Base-by-base conservation (phyloP, 2,888 invertebrate species). In the Drosophila ustulata region DNA sequence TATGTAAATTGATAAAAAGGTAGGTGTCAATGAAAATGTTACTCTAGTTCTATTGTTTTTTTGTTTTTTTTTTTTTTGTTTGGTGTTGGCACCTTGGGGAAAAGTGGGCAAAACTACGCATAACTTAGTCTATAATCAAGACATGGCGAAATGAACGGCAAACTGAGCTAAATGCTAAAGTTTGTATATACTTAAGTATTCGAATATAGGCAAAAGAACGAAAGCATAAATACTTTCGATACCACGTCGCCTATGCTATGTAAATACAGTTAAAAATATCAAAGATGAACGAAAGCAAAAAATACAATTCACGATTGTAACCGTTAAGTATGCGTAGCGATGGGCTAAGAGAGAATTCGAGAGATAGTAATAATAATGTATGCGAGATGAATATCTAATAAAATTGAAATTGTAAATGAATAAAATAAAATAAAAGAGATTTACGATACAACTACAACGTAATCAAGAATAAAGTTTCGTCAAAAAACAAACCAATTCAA, bases 41-140 rank as follows among this genome's bases (percentile, higher is more conserved):
- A 37, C 58, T 59, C 56, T 53, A 53, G 26, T 28, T n/a, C 34
- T 49, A 57, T 39, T 30, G 23, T 43, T 37, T 32, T 43, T 39
- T 37, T 47, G 39, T 43, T 61, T 57, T 32, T 43, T 18, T 53
- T 30, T 57, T 25, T 66, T 49, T 30, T 46, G 43, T 68, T 50
- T 41, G 62, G 57, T 62, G 57, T 66, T 58, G 59, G 75, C 61
- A 70, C 45, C 56, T 68, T 64, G 68, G 76, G 72, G 59, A 78
- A 67, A 61, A 50, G 63, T 84, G 72, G 85, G 75, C 75, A 86
- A 79, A 87, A 84, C 74, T 82, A 87, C 80, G 87, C 85, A 84
- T 80, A 82, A 74, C 72, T 75, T 77, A 87, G 80, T 58, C 46
- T 58, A 64, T 79, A 69, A 64, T 41, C 43, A 53, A 62, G 32